Evolutionary conservation across 2,888 invertebrate species (phyloP), one percentile per base, ranked within the genome.

Genomic region (Odontocolon sp.): DNA sequence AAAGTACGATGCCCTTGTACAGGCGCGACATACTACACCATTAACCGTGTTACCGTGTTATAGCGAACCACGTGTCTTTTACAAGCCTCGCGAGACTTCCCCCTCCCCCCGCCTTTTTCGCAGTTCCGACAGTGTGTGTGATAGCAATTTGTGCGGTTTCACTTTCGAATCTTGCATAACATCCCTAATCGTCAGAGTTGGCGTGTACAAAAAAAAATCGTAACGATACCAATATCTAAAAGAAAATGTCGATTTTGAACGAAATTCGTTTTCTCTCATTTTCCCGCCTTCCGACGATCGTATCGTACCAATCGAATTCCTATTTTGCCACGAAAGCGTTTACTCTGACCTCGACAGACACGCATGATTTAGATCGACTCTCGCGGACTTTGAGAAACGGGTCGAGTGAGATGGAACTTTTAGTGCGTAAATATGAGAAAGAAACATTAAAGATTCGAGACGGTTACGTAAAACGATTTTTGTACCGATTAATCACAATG

Each of bases 131-230:
- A n/a, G n/a, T n/a, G n/a, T n/a, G n/a, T n/a, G 68, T 36, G 42
- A 16, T 76, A 47, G 45, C 31, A 66, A 70, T 76, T 61, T 54
- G 11, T 36, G 57, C 26, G 45, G 54, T 71, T 73, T 57, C 50
- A 76, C 75, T 76, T 76, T 76, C 75, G 52, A 76, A 76, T 54
- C 31, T 76, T 70, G 75, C 70, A 38, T 66, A 75, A 76, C 28
- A 23, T 16, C 64, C 42, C 54, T 38, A 66, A 70, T 45, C 57
- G 31, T 18, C n/a, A 8, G 52, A 2, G 28, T 26, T 14, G 26
- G 2, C 28, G 50, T 8, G 14, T 31, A 31, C 16, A n/a, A n/a
- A n/a, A n/a, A n/a, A n/a, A n/a, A n/a, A n/a, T n/a, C n/a, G n/a
- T n/a, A n/a, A n/a, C n/a, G n/a, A n/a, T n/a, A n/a, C n/a, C n/a